Evolutionary conservation across 1,140 invertebrate species (phyloP), one percentile per base, ranked within the genome.

Genomic region (Drosophila kurseongensis): DNA sequence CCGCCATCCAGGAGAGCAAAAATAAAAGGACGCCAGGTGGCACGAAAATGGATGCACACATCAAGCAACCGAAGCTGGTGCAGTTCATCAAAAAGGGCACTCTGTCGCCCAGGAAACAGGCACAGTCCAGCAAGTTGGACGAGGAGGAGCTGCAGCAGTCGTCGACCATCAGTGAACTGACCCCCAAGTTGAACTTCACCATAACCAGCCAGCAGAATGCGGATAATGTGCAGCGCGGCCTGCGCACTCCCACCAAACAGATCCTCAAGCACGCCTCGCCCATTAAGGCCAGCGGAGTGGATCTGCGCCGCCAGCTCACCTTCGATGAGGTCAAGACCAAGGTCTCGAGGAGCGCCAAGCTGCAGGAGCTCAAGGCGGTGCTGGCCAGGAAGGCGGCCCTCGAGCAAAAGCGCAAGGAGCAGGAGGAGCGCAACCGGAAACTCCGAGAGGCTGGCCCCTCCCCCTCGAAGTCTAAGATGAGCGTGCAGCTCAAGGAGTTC

Each of bases 291-390:
- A 36, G 65, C 41, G 84, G 88, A 13, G 80, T 94, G 54, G 93
- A 93, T 42, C 38, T 80, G 35, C 90, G 91, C 1, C 94, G 94
- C 55, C 94, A 95, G 63, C 89, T 96, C 13, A 95, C 93, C 78
- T 93, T 96, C 8, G 94, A 94, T 41, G 95, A 96, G 63, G 94
- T 96, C 1, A 95, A 94, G 82, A 94, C 93, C 42, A 95, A 94
- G 80, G 91, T 96, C 18, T 93, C 93, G 41, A 93, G 94, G 18
- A 96, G 95, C 78, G 93, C 94, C 41, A 94, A 95, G 72, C 91
- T 96, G 58, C 93, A 93, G 45, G 95, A 96, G 83, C 78, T 96
- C 1, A 95, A 94, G 90, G 94, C 94, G 0, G 93, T 94, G 10
- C 94, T 96, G 16, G 93, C 93, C 2, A 93, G 94, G 29, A 94